phyloP scores from a whole-genome alignment of 2,797 vertebrate genomes.

The Sebastes cheni region DNA sequence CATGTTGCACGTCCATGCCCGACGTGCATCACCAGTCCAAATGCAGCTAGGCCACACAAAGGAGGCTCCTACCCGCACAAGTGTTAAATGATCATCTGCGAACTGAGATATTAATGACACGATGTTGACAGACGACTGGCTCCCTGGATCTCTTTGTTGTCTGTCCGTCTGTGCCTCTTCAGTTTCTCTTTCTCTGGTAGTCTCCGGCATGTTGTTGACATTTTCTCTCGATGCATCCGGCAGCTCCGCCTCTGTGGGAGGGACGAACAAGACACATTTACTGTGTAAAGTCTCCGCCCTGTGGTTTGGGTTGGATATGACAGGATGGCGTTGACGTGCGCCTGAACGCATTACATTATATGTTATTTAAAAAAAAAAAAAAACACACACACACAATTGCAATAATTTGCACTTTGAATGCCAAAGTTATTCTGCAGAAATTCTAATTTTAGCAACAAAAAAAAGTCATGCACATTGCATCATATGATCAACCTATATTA shows the following conservation, averaged over 20 bases:
- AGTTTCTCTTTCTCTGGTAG: conserved; percentile 47
- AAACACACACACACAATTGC: background rate
- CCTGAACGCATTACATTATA: background rate
- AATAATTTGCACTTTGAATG: background rate
- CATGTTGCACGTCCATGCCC: background rate
- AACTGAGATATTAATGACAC: conserved; percentile 73
- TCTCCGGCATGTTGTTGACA: conserved; percentile 77
- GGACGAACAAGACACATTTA: background rate
- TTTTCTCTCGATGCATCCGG: conserved; percentile 30
- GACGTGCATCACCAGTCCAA: background rate
- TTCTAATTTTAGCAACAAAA: background rate
- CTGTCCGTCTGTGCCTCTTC: background rate
- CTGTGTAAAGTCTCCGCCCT: conserved; percentile 53
- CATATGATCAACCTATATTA: background rate
- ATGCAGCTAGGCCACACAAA: background rate
- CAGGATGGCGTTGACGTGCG: conserved; percentile 26
- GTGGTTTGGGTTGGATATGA: conserved; percentile 45
- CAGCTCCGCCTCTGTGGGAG: conserved; percentile 54
- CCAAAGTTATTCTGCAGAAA: background rate
- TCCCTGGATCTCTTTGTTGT: conserved; percentile 18
- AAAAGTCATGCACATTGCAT: background rate
- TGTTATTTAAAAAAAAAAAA: background rate
- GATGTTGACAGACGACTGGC: conserved; percentile 57
- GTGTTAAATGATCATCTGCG: conserved; percentile 77
- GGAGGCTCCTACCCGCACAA: conserved; percentile 79